Evolutionary conservation across 2,888 invertebrate genomes (phyloP), one percentile per base, ranked within the genome.

Genomic region (Chymomyza amoena): DNA sequence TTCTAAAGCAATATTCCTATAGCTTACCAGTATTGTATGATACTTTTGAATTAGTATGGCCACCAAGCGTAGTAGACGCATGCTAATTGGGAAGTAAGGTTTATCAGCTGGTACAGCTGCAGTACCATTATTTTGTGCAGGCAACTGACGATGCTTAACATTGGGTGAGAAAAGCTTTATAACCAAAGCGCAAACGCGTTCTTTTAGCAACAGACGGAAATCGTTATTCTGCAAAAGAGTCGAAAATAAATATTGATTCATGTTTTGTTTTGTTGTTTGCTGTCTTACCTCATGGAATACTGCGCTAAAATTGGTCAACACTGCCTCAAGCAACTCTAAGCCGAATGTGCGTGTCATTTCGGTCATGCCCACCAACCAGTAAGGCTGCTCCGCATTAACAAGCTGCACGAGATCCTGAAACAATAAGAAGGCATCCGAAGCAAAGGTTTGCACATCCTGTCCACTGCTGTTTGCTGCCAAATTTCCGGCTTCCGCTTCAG

Each of bases 291-390:
- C 96, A 88, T 95, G 96, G 92, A 97, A 97, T 61, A 97, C 95
- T 61, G 94, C 94, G 50, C 96, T 95, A 92, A 97, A 97, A 85
- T 96, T 96, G 56, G 96, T 96, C 60, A 99, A 93, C 65, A 99
- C 96, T 0, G 98, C 97, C 91, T 99, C 99, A 61, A 99, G 92
- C 25, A 99, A 93, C 91, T 99, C 99, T 80, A 99, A 92, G 0
- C 99, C 99, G 92, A 99, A 98, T 0, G 99, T 98, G 84, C 98
- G 94, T 4, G 98, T 98, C 95, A 99, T 98, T 92, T 99, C 99
- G 3, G 97, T 97, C 93, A 99, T 97, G 6, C 98, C 99, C 59
- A 96, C 94, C 68, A 99, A 93, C 99, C 99, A 99, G 84, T 95
- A 95, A 0, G 99, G 97, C 86, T 98, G 96, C 91, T 99, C 99